Base-by-base conservation (phyloP, 1,140 invertebrate genomes). In the Cotesia typhae region DNA sequence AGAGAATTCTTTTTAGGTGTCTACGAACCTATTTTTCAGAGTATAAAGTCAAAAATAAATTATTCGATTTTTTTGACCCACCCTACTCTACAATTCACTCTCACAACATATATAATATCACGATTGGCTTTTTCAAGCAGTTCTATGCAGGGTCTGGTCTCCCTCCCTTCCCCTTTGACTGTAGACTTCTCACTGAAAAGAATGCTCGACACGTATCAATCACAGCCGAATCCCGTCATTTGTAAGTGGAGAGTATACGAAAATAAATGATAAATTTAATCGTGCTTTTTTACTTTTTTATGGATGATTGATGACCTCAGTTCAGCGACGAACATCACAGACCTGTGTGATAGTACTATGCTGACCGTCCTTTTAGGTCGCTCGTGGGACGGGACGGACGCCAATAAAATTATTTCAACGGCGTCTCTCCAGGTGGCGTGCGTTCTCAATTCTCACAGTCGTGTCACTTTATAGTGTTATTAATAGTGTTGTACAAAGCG, bases 341-440 rank as follows among this genome's bases (percentile, higher is more conserved):
- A 38, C 28, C 28, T 28, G 2, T 28, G 28, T 28, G 28, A 28
- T 28, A 28, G 1, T 1, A 28, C 28, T 28, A 28, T 1, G 28
- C 28, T 28, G 35, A 38, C 4, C 20, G 53, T 59, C 17, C 20
- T 47, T 47, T 0, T 28, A 28, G 28, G 28, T 28, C 28, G 41
- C 41, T 9, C 0, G 41, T 47, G 41, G 41, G 5, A 47, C 10
- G 41, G 41, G 41, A 7, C 41, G 28, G 1, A 28, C 66, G 17
- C 64, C 73, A 74, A 57, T 76, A 76, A 81, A 82, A 82, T 80
- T 81, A 85, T 85, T 85, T 83, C 79, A 83, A 79, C 73, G 73
- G 76, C 64, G 78, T 71, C 82, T 73, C 78, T 77, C 61, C 78
- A 72, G 72, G 78, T 74, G 72, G 79, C 72, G 75, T 71, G 82